Base-by-base conservation (phyloP, 2,888 invertebrate genomes). In the Leucophenga maculata region DNA sequence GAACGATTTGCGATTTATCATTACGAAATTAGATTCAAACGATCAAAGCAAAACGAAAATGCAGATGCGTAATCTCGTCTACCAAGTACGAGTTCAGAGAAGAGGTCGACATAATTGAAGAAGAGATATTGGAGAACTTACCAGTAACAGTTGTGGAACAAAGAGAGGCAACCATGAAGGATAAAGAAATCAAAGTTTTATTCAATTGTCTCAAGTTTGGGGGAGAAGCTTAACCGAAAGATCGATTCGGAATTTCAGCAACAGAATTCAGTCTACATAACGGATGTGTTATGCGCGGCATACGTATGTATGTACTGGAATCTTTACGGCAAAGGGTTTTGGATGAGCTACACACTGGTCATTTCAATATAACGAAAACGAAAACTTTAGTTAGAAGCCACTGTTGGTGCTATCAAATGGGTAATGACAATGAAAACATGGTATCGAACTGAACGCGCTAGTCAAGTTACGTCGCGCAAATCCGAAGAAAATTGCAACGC, bases 361-460 rank as follows among this genome's bases (percentile, higher is more conserved):
- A 77, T 62, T 70, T 74, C 59, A 74, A 76, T 3, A 71, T 70
- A 6, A 55, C 66, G 1, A 67, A 70, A 66, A 74, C 71, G 69
- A 77, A 77, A 65, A 22, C 44, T 6, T 46, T 74, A 71, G 78
- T 76, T 6, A 50, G 73, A 39, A 46, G 46, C 1, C 65, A 77
- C 32, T 76, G 78, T 46, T 78, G 77, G 73, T 80, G 77, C 68
- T 74, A 74, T 8, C 73, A 70, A 22, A 70, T 78, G n/a, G 65
- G 72, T 22, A 20, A n/a, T 16, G 77, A 81, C 26, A 75, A 59
- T 11, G 78, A 80, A 70, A 69, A 75, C n/a, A 16, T 72, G n/a
- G 70, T 78, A 8, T 65, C 54, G 14, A 64, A 71, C 52, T 75
- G 72, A 59, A 11, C n/a, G 16, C 6, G 6, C 46, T 4, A 75